phyloP scores from a whole-genome alignment of 2,113 vertebrate genomes.

The Cyphotilapia sp. region DNA sequence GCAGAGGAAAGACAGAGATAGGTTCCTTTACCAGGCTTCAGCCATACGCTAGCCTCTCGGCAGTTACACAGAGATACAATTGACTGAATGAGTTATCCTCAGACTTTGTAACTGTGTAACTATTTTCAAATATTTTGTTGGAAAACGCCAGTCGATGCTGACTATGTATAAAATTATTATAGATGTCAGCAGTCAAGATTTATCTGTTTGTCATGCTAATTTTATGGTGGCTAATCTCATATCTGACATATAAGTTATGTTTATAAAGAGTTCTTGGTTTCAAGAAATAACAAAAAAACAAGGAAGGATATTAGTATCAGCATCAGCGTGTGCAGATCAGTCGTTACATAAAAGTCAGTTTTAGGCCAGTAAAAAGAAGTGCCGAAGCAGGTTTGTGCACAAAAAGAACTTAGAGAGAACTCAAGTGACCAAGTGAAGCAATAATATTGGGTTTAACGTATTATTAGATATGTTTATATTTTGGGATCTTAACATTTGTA shows the following conservation, averaged over 20 bases:
- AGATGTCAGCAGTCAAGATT: neutral
- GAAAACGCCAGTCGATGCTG: neutral
- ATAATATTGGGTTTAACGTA: neutral
- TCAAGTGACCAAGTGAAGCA: neutral
- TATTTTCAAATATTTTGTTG: neutral
- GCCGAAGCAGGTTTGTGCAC: neutral
- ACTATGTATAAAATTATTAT: neutral
- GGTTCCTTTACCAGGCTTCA: slow-evolving; percentile 13
- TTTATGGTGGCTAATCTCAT: neutral
- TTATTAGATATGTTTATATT: neutral
- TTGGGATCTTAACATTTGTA: neutral
- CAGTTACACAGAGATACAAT: neutral
- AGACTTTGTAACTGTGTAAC: neutral
- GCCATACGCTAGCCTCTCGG: neutral
- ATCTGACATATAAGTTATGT: neutral
- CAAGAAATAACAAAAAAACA: neutral
- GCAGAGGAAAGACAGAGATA: neutral
- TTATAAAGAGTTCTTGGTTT: neutral
- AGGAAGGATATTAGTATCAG: neutral
- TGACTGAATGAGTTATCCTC: neutral
- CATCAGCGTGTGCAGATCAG: neutral
- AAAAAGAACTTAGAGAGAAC: neutral
- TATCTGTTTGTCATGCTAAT: neutral
- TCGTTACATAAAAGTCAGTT: neutral
- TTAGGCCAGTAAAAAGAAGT: neutral